Evolutionary conservation across 2,888 invertebrate genomes (phyloP).

Genomic region (Nesidiocoris tenuis): DNA sequence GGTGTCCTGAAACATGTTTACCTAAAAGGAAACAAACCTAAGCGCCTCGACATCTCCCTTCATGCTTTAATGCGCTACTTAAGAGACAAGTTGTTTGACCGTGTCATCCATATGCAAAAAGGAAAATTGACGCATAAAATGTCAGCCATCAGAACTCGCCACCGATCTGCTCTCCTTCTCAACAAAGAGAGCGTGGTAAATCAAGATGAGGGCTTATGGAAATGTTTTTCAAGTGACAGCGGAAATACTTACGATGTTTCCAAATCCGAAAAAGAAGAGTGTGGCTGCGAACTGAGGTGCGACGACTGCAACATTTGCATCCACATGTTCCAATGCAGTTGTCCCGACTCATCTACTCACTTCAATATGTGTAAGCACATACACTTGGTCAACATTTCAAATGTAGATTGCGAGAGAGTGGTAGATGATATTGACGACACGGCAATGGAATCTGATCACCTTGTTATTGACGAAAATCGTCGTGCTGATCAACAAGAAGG

Average conservation of each 20-base stretch:
- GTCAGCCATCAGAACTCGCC: not conserved
- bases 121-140: not conserved
- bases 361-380: conserved; percentile 13
- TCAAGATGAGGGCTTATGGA: not conserved
- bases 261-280: not conserved
- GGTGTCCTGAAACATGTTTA: not conserved
- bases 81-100: conserved; percentile 6
- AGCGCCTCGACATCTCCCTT: conserved; percentile 3
- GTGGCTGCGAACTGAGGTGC: not conserved
- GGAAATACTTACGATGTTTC: not conserved
- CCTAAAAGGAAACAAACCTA: not conserved
- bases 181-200: not conserved
- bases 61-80: conserved; percentile 9
- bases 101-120: not conserved
- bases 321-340: not conserved
- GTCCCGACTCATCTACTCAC: not conserved
- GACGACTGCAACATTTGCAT: not conserved
- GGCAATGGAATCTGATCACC: no score
- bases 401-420: no score
- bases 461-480: no score
- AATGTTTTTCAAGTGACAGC: not conserved
- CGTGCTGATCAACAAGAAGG: no score
- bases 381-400: no score
- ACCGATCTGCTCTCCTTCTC: not conserved
- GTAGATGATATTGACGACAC: no score